Conservation (phyloP, 2,113 vertebrate species). For the Kobus ellipsiprymnus region DNA sequence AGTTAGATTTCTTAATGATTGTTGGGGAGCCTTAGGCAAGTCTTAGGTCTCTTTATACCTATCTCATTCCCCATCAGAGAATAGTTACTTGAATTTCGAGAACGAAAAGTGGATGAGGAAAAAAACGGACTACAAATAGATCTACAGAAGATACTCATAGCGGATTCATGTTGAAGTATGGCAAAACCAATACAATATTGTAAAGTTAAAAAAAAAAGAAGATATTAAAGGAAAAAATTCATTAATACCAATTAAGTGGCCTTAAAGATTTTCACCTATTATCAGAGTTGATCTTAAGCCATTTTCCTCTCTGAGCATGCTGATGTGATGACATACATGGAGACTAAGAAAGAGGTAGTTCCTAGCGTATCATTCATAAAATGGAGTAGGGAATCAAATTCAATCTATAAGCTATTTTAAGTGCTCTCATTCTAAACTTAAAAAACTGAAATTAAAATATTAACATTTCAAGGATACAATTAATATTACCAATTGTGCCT, state of each 20-base stretch:
- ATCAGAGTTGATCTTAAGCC: background rate
- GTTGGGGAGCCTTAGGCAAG: background rate
- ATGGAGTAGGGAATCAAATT: background rate
- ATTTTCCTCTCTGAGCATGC: background rate
- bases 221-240: background rate
- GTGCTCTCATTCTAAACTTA: slow-evolving; percentile 12
- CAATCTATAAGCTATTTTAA: background rate
- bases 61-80: background rate
- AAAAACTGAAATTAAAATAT: background rate
- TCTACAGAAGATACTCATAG: background rate
- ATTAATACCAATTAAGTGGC: background rate
- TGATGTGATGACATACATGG: background rate
- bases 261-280: background rate
- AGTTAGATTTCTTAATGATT: background rate
- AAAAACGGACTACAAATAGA: background rate
- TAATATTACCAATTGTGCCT: background rate
- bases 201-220: too few relatives aligned
- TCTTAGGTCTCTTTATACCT: background rate
- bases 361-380: background rate
- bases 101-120: background rate
- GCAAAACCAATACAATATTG: too few relatives aligned
- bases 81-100: background rate
- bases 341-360: background rate
- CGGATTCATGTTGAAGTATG: too few relatives aligned
- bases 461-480: background rate